phyloP scores from a whole-genome alignment of 2,113 vertebrate species.

The Rhinolophus ferrumequinum region DNA sequence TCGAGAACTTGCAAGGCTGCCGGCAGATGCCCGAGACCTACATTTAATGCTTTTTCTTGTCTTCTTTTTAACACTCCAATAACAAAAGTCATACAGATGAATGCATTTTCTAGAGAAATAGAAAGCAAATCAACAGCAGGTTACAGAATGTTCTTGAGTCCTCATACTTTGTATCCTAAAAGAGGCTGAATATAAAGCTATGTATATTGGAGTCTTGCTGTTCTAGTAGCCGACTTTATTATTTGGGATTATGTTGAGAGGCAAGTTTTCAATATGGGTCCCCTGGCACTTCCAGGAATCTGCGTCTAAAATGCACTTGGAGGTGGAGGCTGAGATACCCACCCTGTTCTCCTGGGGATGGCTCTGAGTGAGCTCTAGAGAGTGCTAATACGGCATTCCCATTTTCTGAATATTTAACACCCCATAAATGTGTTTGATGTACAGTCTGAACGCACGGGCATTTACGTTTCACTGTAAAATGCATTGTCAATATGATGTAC shows the following conservation, averaged over 20 bases:
- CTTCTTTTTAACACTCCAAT: background rate
- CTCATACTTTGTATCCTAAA: background rate
- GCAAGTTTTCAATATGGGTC: background rate
- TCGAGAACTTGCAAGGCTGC: rapidly evolving
- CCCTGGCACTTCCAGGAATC: background rate
- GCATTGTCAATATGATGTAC: background rate
- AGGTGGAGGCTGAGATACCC: background rate
- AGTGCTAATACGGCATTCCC: rapidly evolving
- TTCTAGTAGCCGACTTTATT: background rate
- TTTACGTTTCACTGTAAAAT: background rate
- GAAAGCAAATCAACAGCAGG: background rate
- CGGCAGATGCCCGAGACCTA: rapidly evolving
- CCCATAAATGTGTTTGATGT: background rate
- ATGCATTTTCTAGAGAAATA: background rate
- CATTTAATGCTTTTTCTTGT: no score
- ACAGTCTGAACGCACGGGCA: rapidly evolving
- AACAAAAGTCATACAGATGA: background rate
- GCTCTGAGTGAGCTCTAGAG: background rate
- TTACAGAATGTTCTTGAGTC: background rate
- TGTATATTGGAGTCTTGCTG: background rate
- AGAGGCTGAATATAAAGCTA: background rate
- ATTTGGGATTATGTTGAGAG: background rate
- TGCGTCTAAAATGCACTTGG: background rate
- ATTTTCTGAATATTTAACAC: background rate
- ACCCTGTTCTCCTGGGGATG: rapidly evolving